Evolutionary conservation across 2,797 vertebrate genomes (phyloP), one percentile per base, ranked within the genome.

Genomic region (Chaetophractus vellerosus): DNA sequence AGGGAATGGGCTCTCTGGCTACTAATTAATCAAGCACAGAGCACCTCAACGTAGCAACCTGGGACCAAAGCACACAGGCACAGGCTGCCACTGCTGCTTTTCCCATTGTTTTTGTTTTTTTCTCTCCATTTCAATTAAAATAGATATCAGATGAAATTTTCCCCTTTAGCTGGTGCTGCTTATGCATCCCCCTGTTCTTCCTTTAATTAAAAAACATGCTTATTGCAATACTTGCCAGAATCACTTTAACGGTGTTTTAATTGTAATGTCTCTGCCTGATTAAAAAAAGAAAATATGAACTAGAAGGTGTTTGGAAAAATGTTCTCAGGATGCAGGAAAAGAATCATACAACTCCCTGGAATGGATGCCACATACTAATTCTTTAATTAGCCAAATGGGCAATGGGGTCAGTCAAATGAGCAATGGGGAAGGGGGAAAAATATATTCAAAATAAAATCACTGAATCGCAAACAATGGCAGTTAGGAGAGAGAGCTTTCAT

Each of bases 181-280:
- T 97, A 96, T 97, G 97, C 96, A 97, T 97, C 88, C 91, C 97
- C 97, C 92, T 96, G 95, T 98, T 98, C 98, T 97, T 98, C 57
- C 98, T 98, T 98, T 98, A 98, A 98, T 98, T 98, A 98, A 98
- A 98, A 98, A 98, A 98, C 98, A 98, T 98, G 98, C 98, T 98
- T 98, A 98, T 98, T 98, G 97, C 98, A 98, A 98, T 97, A 98
- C 97, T 96, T 98, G 98, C 98, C 97, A 98, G 98, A 98, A 98
- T 98, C 94, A 1, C 95, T 98, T 98, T 98, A 98, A 98, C 84
- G 97, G 97, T 98, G 98, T 98, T 98, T 98, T 98, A 98, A 98
- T 98, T 98, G 98, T 98, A 98, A 98, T 97, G 98, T 97, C 97
- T 98, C 97, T 98, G 98, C 95, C 98, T 98, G 98, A 98, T 98